Evolutionary conservation across 2,113 vertebrate genomes (phyloP).

Genomic region (Onychostruthus taczanowskii): DNA sequence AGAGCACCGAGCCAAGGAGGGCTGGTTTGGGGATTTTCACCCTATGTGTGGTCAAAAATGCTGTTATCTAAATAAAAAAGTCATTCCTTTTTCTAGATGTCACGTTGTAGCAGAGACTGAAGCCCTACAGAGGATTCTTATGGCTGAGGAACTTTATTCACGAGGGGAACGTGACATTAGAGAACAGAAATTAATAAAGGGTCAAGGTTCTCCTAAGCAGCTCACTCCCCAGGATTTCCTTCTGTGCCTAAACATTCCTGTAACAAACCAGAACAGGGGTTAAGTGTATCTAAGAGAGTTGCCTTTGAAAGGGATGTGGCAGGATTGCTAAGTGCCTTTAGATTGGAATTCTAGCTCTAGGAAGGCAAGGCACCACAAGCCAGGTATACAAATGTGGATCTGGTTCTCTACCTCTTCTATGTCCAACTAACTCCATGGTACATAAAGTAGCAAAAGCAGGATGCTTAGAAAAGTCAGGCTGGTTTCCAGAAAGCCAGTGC

Average conservation of each 20-base stretch:
- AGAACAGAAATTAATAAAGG: not conserved
- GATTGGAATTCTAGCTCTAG: not conserved
- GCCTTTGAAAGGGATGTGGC: not conserved
- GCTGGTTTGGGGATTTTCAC: accelerated
- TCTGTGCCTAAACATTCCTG: not conserved
- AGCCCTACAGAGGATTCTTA: not conserved
- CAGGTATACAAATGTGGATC: not conserved
- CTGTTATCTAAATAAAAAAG: not conserved
- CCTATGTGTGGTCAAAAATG: not conserved
- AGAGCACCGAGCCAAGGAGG: constrained; percentile 9
- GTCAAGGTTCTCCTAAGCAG: not conserved
- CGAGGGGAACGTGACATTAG: not conserved
- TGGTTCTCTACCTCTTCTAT: not conserved
- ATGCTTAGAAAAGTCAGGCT: constrained; percentile 53
- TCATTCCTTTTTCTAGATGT: not conserved
- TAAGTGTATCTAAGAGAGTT: not conserved
- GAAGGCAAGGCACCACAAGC: constrained; percentile 59
- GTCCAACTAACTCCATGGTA: not conserved
- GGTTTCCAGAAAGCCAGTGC: constrained; percentile 43
- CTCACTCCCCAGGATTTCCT: not conserved
- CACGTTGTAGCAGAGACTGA: not conserved
- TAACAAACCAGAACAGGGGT: not conserved
- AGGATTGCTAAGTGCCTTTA: not conserved
- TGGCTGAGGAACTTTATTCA: constrained; percentile 8
- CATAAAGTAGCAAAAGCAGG: constrained; percentile 50